These are phyloP conservation scores for Trachelus iudaicus DNA, from an alignment of 2,888 invertebrate species.

Conservation along the genomic window DNA sequence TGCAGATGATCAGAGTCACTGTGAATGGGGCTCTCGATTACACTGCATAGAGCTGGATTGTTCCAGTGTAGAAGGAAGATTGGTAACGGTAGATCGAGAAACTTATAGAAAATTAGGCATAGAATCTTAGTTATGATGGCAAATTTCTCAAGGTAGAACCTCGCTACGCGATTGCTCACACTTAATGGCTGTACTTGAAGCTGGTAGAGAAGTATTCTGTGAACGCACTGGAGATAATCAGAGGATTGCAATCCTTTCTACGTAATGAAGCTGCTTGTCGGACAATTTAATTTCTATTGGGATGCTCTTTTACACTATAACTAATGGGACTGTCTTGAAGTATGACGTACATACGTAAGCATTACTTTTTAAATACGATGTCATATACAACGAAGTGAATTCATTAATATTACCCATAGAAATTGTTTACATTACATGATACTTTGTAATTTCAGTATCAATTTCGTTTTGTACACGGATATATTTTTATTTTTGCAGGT, in stretches of 20 bases:
- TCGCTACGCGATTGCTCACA: background rate
- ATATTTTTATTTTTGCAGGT: background rate
- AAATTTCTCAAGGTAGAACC: background rate
- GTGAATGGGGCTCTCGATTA: slow-evolving; percentile 68
- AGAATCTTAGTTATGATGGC: slow-evolving; percentile 40
- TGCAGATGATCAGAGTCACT: slow-evolving; percentile 67
- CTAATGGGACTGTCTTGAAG: background rate
- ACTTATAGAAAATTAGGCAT: slow-evolving; percentile 65
- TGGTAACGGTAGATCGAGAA: slow-evolving; percentile 66
- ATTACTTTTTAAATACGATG: background rate
- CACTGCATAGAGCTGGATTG: slow-evolving; percentile 70
- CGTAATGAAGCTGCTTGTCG: background rate
- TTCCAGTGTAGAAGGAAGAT: slow-evolving; percentile 64
- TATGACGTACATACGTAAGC: background rate
- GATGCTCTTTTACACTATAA: background rate
- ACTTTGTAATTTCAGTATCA: background rate
- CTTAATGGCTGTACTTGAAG: background rate
- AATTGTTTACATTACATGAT: background rate
- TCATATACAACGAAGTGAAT: background rate
- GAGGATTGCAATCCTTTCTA: background rate
- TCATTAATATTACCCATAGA: background rate
- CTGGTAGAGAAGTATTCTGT: background rate
- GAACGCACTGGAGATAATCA: background rate
- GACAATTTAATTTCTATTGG: background rate
- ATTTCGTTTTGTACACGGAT: background rate